phyloP scores from a whole-genome alignment of 2,888 invertebrate species.

The Unio delphinus region DNA sequence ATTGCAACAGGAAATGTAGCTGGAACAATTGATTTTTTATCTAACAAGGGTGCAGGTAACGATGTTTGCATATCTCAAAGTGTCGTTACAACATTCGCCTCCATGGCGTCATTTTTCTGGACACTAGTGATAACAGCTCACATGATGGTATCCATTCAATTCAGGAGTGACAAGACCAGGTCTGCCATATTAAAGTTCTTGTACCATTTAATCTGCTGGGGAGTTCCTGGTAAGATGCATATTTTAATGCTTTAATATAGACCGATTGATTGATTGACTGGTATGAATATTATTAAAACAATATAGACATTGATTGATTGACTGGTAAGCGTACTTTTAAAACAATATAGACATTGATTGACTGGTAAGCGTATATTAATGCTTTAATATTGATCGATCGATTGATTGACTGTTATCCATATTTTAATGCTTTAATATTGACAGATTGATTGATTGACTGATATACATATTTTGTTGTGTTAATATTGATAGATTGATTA shows the following conservation, averaged over 20 bases:
- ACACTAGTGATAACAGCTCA: conserved; percentile 15
- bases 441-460: no score
- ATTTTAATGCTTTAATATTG: no score
- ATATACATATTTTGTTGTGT: rapidly evolving
- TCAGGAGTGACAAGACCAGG: conserved; percentile 1
- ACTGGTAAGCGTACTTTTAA: no score
- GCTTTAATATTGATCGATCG: no score
- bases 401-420: no score
- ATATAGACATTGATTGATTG: no score
- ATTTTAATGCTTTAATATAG: no score
- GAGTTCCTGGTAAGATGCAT: conserved; percentile 11
- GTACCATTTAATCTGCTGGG: conserved; percentile 12
- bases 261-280: no score
- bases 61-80: conserved; percentile 17
- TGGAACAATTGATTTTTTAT: conserved; percentile 11
- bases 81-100: conserved; percentile 12
- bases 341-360: no score
- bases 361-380: no score
- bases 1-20: conserved; percentile 32
- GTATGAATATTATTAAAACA: no score
- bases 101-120: conserved; percentile 20
- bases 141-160: conserved; percentile 7
- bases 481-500: no score
- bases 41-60: neutral
- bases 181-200: conserved; percentile 5